A percentile compares a stretch with the other conserved stretches of the same genome.
These are phyloP conservation scores for Pseudocheirus occidentalis DNA, from an alignment of 2,797 vertebrate genomes.

Conservation along the genomic window DNA sequence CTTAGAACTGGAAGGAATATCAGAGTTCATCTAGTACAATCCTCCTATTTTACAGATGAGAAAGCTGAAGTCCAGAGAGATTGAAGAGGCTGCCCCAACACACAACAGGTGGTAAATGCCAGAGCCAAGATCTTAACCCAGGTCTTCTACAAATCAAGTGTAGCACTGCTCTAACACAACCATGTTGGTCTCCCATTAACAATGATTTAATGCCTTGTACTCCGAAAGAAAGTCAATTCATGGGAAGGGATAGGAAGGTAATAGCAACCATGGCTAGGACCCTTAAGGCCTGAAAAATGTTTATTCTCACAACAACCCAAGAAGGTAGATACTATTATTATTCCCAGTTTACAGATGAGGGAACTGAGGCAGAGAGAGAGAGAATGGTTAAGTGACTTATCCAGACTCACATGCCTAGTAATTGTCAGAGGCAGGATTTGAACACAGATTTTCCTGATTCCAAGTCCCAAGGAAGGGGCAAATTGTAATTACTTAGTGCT, in stretches of 20 bases:
- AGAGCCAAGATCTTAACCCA: background rate
- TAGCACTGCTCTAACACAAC: background rate
- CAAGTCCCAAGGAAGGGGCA: background rate
- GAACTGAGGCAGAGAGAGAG: background rate
- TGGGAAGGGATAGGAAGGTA: background rate
- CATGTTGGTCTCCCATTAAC: background rate
- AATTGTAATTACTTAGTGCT: slow-evolving; percentile 21
- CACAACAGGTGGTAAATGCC: background rate
- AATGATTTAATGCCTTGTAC: background rate
- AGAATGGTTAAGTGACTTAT: background rate
- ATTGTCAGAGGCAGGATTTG: background rate
- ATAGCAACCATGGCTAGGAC: background rate
- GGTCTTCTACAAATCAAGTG: background rate
- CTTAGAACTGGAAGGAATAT: background rate
- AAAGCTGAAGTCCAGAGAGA: background rate
- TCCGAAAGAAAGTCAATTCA: background rate
- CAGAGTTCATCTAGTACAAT: background rate
- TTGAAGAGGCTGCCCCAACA: background rate
- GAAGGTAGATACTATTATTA: background rate
- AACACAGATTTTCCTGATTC: background rate
- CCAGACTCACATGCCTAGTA: background rate
- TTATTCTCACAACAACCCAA: background rate
- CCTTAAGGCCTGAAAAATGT: background rate
- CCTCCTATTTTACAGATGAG: background rate
- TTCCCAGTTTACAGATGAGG: background rate